Evolutionary conservation across 2,888 invertebrate genomes (phyloP).

Genomic region (Alloscopus bannaensis): DNA sequence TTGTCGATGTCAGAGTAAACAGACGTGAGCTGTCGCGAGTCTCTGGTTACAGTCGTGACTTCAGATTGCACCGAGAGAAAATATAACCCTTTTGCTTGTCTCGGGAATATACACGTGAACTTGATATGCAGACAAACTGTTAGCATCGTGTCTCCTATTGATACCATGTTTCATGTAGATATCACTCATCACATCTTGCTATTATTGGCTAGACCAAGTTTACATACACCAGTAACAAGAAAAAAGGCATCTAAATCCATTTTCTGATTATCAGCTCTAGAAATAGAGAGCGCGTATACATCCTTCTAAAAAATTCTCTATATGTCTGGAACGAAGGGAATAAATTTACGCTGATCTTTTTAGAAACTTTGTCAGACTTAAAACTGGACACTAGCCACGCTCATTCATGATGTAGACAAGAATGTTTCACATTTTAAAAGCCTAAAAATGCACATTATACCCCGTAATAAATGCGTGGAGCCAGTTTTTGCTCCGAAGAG

Average conservation of each 20-base stretch:
- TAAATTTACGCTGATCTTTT: too few relatives aligned
- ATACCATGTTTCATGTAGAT: not conserved
- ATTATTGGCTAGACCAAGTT: not conserved
- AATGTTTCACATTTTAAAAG: not conserved
- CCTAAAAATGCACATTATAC: not conserved
- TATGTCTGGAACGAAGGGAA: not conserved
- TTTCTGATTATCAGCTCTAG: too few relatives aligned
- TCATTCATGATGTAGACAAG: not conserved
- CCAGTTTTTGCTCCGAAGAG: not conserved
- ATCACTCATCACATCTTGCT: not conserved
- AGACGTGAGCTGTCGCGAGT: conserved; percentile 10
- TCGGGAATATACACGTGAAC: not conserved
- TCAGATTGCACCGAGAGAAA: not conserved
- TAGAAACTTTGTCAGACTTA: too few relatives aligned
- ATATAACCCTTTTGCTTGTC: not conserved
- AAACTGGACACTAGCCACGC: not conserved
- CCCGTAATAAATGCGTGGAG: not conserved
- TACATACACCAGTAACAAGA: too few relatives aligned
- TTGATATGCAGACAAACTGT: not conserved
- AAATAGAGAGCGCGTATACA: too few relatives aligned
- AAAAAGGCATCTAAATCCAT: too few relatives aligned
- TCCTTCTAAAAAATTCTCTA: not conserved
- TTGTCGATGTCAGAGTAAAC: not conserved
- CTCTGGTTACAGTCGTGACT: not conserved
- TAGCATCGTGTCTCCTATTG: not conserved